Evolutionary conservation across 2,797 vertebrate species (phyloP).

Genomic region (Falco cherrug): DNA sequence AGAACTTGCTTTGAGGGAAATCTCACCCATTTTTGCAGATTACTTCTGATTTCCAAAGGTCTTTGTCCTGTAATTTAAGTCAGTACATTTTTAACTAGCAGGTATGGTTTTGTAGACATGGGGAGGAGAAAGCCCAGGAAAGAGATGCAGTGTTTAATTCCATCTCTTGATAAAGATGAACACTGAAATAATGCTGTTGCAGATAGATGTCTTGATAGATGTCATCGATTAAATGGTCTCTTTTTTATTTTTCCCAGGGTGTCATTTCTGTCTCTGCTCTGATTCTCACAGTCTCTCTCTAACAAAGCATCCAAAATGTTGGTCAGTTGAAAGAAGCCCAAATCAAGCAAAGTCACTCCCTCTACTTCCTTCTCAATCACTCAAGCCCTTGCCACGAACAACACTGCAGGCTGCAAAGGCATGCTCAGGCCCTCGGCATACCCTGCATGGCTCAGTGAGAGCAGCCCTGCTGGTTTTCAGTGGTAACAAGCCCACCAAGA

Average conservation of each 20-base stretch:
- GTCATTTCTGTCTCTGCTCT: neutral
- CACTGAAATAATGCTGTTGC: accelerated
- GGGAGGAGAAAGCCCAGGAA: neutral
- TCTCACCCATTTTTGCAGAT: neutral
- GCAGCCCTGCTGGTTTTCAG: neutral
- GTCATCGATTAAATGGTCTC: neutral
- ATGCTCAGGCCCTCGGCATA: accelerated
- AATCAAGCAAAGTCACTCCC: neutral
- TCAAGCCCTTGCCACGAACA: neutral
- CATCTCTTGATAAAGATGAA: neutral
- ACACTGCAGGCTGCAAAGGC: conserved; percentile 25
- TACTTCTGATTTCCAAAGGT: neutral
- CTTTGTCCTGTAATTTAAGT: neutral
- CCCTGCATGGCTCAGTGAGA: neutral
- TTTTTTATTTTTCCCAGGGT: neutral
- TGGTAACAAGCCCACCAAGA: conserved; percentile 17
- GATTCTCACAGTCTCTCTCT: neutral
- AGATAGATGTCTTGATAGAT: neutral
- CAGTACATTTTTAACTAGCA: neutral
- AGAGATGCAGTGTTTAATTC: neutral
- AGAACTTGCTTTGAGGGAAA: neutral
- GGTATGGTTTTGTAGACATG: neutral
- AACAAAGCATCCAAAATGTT: neutral
- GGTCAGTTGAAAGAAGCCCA: neutral
- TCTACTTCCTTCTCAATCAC: neutral